Evolutionary conservation across 1,140 invertebrate species (phyloP), one percentile per base, ranked within the genome.

Genomic region (Drosophila pectinifera): DNA sequence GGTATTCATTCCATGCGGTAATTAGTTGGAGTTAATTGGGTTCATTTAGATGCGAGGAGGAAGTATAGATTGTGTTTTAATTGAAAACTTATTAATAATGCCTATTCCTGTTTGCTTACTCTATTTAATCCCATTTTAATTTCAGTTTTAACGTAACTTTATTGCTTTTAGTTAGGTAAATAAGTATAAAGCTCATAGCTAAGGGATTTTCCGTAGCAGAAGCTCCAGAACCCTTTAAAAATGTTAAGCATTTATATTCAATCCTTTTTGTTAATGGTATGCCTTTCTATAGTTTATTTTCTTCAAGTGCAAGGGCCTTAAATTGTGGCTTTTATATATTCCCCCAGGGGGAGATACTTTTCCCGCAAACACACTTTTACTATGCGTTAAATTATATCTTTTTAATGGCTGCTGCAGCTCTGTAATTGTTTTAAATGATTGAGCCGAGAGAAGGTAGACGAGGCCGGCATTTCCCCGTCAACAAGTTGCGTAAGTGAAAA

Each of bases 361-460:
- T 64, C 36, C 57, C 34, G 28, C 18, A n/a, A 16, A 63, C 39
- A 58, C 58, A 67, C 34, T 56, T 61, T 61, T 53, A 54, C 34
- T 57, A 22, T 42, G 42, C 59, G 55, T 54, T 61, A 76, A 75
- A 76, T 69, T 48, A 79, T 80, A 58, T 61, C 49, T 67, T 80
- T 85, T 82, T 78, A 84, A 85, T 84, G 70, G 62, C 46, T 45
- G 54, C 51, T 45, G 16, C 14, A 39, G 36, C 61, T 70, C 38
- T 58, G 63, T 83, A 80, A 53, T 85, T 78, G 81, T 67, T 85
- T 77, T 64, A 77, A 69, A 49, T 68, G 72, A 84, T 42, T 72
- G 82, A 61, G 51, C 31, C 41, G 18, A 63, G 56, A 48, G 54
- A 67, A 61, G 39, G 51, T 80, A 64, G 56, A 57, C 68, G 18